phyloP scores from a whole-genome alignment of 1,140 invertebrate species.

The Parapsyche elsis region DNA sequence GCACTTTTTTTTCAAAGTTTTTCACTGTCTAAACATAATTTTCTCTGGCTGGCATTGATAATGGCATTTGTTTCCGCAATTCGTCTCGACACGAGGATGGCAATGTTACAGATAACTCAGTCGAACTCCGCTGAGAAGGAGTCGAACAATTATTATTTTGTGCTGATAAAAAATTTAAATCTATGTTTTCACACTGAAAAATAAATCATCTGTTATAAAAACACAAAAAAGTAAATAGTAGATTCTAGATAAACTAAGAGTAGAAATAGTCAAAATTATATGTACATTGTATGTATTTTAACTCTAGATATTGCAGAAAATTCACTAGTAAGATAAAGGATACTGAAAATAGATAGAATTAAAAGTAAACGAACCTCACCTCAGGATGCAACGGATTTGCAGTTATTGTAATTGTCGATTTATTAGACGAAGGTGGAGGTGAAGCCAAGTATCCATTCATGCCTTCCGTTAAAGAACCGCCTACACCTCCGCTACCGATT shows the following conservation, averaged over 20 bases:
- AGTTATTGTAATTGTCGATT: slow-evolving; percentile 49
- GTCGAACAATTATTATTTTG: slow-evolving; percentile 55
- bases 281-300: not conserved
- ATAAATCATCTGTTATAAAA: slow-evolving; percentile 4
- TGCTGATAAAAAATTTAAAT: slow-evolving; percentile 52
- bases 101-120: slow-evolving; percentile 22
- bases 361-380: slow-evolving; percentile 51
- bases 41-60: slow-evolving; percentile 45
- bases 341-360: not conserved
- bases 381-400: slow-evolving; percentile 52
- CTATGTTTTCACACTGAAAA: slow-evolving; percentile 50
- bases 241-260: too few species aligned
- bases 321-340: not conserved
- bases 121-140: slow-evolving; percentile 34
- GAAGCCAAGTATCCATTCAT: slow-evolving; percentile 39
- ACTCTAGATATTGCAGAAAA: not conserved
- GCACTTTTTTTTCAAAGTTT: not conserved
- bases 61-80: slow-evolving; percentile 44
- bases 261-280: too few species aligned
- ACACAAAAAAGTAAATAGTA: not conserved
- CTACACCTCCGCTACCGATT: not conserved
- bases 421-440: slow-evolving; percentile 30
- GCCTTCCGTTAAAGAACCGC: slow-evolving; percentile 31
- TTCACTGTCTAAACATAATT: slow-evolving; percentile 48
- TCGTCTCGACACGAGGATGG: slow-evolving; percentile 48